phyloP scores from a whole-genome alignment of 1,140 invertebrate genomes.

The Drosophila nasuta region DNA sequence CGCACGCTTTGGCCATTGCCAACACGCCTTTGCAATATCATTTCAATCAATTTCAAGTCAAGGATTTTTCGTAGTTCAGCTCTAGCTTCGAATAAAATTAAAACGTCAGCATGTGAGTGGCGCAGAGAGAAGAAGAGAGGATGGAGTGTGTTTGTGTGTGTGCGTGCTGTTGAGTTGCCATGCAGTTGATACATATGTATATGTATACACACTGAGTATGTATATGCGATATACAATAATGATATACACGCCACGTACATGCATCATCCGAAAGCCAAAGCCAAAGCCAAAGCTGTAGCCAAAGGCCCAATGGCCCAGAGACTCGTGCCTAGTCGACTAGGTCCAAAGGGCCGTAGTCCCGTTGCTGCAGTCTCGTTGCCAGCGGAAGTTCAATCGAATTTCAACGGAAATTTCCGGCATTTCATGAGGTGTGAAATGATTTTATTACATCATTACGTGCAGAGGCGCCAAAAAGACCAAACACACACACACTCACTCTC shows the following conservation, averaged over 20 bases:
- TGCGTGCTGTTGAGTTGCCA: slow-evolving; percentile 40
- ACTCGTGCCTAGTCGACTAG: slow-evolving; percentile 56
- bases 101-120: slow-evolving; percentile 74
- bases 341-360: slow-evolving; percentile 14
- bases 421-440: slow-evolving; percentile 84
- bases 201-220: no score
- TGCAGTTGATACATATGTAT: slow-evolving; percentile 31
- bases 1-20: slow-evolving; percentile 46
- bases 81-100: slow-evolving; percentile 73
- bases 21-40: slow-evolving; percentile 79
- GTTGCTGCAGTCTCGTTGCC: slow-evolving; percentile 4
- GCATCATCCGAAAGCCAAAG: slow-evolving; percentile 51
- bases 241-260: slow-evolving; percentile 82
- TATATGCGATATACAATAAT: slow-evolving; percentile 52
- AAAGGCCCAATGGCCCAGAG: background rate
- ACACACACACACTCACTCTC: background rate
- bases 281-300: no score
- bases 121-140: background rate
- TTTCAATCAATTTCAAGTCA: slow-evolving; percentile 82
- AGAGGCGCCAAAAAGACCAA: slow-evolving; percentile 51
- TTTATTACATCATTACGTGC: slow-evolving; percentile 84
- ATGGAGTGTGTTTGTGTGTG: slow-evolving; percentile 8
- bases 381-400: slow-evolving; percentile 83
- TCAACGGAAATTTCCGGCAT: slow-evolving; percentile 84
- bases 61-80: slow-evolving; percentile 51